These are phyloP conservation scores for Pentalonia nigronervosa DNA, from an alignment of 1,140 invertebrate genomes.

Conservation along the genomic window DNA sequence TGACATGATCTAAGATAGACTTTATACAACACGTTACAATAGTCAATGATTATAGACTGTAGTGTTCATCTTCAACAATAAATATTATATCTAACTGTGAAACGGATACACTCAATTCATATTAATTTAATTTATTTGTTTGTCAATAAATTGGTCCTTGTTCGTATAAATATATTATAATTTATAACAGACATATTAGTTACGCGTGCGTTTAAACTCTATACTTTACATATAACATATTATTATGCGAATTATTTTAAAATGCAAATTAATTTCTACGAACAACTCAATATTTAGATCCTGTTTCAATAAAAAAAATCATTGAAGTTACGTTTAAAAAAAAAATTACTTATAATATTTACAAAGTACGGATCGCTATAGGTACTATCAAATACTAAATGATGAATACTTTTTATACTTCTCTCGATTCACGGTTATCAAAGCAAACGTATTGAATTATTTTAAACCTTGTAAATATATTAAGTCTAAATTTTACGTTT, in stretches of 20 bases:
- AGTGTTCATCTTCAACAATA: neutral
- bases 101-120: conserved; percentile 32
- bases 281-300: neutral
- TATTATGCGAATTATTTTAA: neutral
- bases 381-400: neutral
- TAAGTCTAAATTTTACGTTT: neutral
- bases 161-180: neutral
- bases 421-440: neutral
- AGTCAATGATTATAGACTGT: neutral
- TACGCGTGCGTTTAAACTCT: no score
- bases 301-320: neutral
- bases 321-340: neutral
- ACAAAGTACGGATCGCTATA: neutral
- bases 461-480: neutral
- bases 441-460: neutral
- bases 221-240: neutral
- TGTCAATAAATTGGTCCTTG: conserved; percentile 20
- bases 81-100: neutral
- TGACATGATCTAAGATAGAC: neutral
- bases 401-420: neutral
- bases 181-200: conserved; percentile 4
- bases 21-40: neutral
- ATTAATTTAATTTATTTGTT: neutral
- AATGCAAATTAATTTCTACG: neutral
- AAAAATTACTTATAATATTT: neutral